Percentiles rank a stretch among this genome's conserved stretches.
Conservation (phyloP, 2,888 invertebrate genomes). For the Hipparchia semele region DNA sequence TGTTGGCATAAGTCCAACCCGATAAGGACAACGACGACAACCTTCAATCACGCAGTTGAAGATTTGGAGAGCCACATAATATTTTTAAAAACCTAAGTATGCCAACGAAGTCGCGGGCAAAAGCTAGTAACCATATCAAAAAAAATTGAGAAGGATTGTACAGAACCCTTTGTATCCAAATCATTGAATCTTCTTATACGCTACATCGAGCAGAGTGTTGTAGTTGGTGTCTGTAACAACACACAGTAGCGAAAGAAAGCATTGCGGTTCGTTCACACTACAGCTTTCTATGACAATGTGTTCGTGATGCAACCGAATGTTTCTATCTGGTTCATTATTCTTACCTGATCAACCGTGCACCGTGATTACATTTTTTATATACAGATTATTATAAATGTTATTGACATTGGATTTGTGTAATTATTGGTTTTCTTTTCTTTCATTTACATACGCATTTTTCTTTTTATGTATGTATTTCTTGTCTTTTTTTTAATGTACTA, state of each 20-base stretch:
- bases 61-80: no score
- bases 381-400: slow-evolving; percentile 21
- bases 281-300: slow-evolving; percentile 40
- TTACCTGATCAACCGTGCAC: slow-evolving; percentile 31
- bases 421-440: slow-evolving; percentile 12
- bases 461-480: no score
- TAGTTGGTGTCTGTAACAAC: slow-evolving; percentile 27
- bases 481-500: no score
- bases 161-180: not conserved
- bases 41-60: no score
- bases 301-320: slow-evolving; percentile 35
- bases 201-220: not conserved
- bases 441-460: no score
- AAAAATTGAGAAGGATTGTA: not conserved
- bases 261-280: slow-evolving; percentile 31
- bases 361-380: slow-evolving; percentile 27
- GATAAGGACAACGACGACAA: no score
- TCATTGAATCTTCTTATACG: not conserved
- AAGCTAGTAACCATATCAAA: no score
- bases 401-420: slow-evolving; percentile 31
- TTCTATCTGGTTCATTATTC: slow-evolving; percentile 25
- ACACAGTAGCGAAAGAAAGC: slow-evolving; percentile 16
- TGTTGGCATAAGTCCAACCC: no score
- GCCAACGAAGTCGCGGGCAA: no score
- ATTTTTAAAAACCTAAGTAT: no score